Percentiles rank a stretch among this genome's conserved stretches.
Evolutionary conservation across 2,113 vertebrate species (phyloP).

Genomic region (Misgurnus anguillicaudatus): DNA sequence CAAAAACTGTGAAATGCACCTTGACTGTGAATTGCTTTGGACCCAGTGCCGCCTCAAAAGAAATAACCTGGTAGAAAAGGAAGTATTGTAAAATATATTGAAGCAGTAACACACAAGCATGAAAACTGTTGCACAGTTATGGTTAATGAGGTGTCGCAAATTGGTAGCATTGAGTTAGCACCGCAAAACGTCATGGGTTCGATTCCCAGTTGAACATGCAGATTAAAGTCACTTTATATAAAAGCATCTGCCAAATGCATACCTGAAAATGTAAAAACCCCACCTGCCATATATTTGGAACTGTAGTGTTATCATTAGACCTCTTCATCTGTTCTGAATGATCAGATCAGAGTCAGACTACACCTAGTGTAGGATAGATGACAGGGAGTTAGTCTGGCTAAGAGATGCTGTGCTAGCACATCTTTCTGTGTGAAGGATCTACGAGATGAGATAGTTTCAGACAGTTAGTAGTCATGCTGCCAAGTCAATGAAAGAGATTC

Average conservation of each 20-base stretch:
- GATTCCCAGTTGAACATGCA: too few relatives aligned
- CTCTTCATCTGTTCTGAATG: constrained; percentile 12
- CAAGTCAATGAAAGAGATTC: constrained; percentile 33
- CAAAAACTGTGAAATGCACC: constrained; percentile 13
- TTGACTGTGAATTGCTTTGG: constrained; percentile 30
- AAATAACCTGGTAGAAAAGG: not conserved
- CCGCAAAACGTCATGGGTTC: too few relatives aligned
- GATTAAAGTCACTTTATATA: too few relatives aligned
- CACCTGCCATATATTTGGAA: not conserved
- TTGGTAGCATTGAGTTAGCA: too few relatives aligned
- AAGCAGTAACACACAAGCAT: too few relatives aligned
- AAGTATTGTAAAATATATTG: not conserved
- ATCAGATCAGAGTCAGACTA: constrained; percentile 34
- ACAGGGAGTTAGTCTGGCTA: constrained; percentile 43
- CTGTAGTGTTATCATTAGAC: not conserved
- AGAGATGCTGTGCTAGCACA: constrained; percentile 10
- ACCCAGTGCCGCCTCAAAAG: not conserved
- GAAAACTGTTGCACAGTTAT: too few relatives aligned
- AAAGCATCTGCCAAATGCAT: too few relatives aligned
- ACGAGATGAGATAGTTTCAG: constrained; percentile 33
- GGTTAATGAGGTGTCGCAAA: too few relatives aligned
- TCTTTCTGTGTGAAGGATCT: constrained; percentile 28
- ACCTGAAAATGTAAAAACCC: too few relatives aligned
- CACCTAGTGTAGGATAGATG: constrained; percentile 41
- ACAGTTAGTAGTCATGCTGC: constrained; percentile 20